Conservation (phyloP, 2,113 vertebrate genomes). For the Trinectes maculatus region DNA sequence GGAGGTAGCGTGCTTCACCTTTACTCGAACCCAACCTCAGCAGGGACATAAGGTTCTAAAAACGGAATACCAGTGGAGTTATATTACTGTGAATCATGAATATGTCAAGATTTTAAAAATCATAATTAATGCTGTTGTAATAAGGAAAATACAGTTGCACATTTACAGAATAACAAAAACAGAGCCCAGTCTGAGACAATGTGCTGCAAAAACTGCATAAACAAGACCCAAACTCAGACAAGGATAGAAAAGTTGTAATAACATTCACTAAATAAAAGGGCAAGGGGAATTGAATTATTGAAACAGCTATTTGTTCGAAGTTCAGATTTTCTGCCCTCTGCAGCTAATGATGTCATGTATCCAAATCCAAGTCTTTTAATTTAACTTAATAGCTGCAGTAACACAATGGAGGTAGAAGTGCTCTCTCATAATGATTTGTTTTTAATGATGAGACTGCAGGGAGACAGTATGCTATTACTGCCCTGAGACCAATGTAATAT, state of each 20-base stretch:
- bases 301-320: constrained; percentile 66
- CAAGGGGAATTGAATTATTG: constrained; percentile 67
- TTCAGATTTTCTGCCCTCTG: constrained; percentile 63
- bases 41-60: constrained; percentile 90
- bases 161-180: constrained; percentile 1
- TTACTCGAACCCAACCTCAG: constrained; percentile 84
- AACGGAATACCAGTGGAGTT: constrained; percentile 29
- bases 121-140: constrained; percentile 8
- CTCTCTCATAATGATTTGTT: constrained; percentile 39
- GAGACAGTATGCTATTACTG: constrained; percentile 58
- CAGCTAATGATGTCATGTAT: constrained; percentile 58
- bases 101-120: constrained; percentile 7
- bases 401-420: constrained; percentile 31
- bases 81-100: neutral
- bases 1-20: constrained; percentile 83
- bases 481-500: constrained; percentile 36
- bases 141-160: constrained; percentile 4
- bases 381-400: constrained; percentile 59
- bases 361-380: constrained; percentile 64
- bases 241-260: constrained; percentile 49
- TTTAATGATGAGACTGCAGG: constrained; percentile 52
- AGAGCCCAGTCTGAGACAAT: neutral
- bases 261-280: constrained; percentile 64
- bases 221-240: constrained; percentile 22
- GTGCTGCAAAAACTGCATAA: constrained; percentile 4